Evolutionary conservation across 2,113 vertebrate species (phyloP), one percentile per base, ranked within the genome.

Genomic region (Phainopepla nitens): DNA sequence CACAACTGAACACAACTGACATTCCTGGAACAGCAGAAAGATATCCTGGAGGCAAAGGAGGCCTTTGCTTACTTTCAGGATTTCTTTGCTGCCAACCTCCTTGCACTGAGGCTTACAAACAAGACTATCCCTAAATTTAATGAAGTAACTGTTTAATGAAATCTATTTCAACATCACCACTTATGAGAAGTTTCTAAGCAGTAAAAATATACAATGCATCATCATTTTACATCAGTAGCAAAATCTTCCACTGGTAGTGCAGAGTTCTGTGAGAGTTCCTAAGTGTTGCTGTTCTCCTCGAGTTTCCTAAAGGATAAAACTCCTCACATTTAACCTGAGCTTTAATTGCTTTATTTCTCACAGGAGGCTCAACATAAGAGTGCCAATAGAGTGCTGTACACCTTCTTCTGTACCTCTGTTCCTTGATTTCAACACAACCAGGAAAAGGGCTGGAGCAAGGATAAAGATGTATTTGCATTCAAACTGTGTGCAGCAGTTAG

Each of bases 31-130:
- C 7, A 31, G 87, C 61, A 90, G 57, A 84, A 68, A 36, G 36
- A 92, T 33, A 79, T 42, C 94, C 91, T 89, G n/a, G 49, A 93
- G 94, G 95, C 94, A 92, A 84, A 94, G 28, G 24, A 68, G 86
- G 61, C 21, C 81, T 94, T 54, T 33, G 31, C 70, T 70, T 56
- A 77, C 42, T 62, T 68, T 18, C 70, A 76, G 61, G 27, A 47
- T 93, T 93, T 66, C 82, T 76, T 72, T 88, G 64, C 83, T 89
- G 89, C 44, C 61, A 79, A 21, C 41, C 33, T 89, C 28, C 69
- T 24, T 75, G 64, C 53, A 78, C 1, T 50, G 72, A 75, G 73
- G 66, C 58, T 29, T 1, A 15, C 49, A 89, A 95, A 89, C 28
- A 87, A 64, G 69, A 60, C 41, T 56, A 64, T 71, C 50, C 65